A percentile compares a stretch with the other conserved stretches of the same genome.
Conservation (phyloP, 2,113 vertebrate species). For the Solenodon paradoxus region DNA sequence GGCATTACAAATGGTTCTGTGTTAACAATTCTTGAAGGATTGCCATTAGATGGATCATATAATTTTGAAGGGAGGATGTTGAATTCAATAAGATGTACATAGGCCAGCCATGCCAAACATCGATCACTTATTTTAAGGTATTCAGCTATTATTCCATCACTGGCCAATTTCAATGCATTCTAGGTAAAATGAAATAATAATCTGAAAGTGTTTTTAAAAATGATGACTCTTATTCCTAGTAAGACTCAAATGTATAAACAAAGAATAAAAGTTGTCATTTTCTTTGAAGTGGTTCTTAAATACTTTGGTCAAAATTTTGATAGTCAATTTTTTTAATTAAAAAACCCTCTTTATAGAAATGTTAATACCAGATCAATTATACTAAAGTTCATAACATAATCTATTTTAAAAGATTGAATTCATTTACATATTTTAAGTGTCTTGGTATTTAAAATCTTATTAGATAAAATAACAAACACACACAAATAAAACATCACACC, state of each 20-base stretch:
- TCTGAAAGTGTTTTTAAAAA: background rate
- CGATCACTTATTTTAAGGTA: conserved; percentile 85
- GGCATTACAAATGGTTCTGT: conserved; percentile 91
- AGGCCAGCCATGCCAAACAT: conserved; percentile 93
- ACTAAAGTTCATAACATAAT: background rate
- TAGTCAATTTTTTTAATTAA: background rate
- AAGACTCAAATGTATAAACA: conserved; percentile 43
- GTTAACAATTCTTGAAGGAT: conserved; percentile 89
- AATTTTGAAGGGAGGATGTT: conserved; percentile 87
- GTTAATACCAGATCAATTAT: background rate
- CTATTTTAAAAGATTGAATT: background rate
- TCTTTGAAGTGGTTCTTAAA: conserved; percentile 30
- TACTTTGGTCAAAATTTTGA: conserved; percentile 1
- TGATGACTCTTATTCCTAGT: background rate
- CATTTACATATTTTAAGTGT: background rate
- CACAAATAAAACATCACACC: background rate
- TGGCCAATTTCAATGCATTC: conserved; percentile 87
- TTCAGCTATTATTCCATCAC: conserved; percentile 77
- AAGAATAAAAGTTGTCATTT: background rate
- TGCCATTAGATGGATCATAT: conserved; percentile 88
- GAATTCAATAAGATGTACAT: conserved; percentile 94
- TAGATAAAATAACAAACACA: conserved; percentile 1
- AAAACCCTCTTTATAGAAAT: background rate
- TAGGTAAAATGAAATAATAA: conserved; percentile 75
- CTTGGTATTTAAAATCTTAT: background rate